Evolutionary conservation across 1,140 invertebrate species (phyloP), one percentile per base, ranked within the genome.

Genomic region (Gryllus bimaculatus): DNA sequence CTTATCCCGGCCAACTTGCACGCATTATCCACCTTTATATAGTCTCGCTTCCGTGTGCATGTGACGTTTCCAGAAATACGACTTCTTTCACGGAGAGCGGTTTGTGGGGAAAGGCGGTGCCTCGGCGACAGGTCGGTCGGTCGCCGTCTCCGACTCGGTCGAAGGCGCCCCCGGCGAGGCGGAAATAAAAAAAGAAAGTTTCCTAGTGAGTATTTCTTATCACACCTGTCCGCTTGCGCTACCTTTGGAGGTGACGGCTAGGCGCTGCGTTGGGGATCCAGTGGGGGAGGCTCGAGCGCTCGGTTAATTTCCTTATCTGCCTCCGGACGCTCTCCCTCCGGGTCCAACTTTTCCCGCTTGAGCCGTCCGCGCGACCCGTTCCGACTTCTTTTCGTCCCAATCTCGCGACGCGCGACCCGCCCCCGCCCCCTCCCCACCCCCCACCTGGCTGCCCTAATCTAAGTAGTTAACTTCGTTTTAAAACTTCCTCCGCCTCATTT

Each of bases 391-490:
- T 66, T 66, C 54, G 54, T 18, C 18, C 54, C 54, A 66, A 66
- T 66, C 54, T 66, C 54, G 10, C 54, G 18, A 18, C 18, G 18
- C 10, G 54, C 54, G 10, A 13, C 18, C 54, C 18, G 10, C 2
- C 18, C 54, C 54, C 2, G 2, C 54, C 54, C 7, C 7, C 10
- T 1, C 54, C 10, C 54, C 54, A 7, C 10, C 54, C 54, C 2
- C 54, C 54, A 66, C 54, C 54, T 66, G 54, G 54, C 54, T 66
- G 54, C 54, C 54, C 54, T 66, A 66, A 66, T 66, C 54, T 66
- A 66, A 66, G 54, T 66, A 66, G 54, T 66, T 66, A 66, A 66
- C 54, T 66, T 66, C 54, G 18, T 66, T 66, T 66, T 66, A 66
- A 66, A 66, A 66, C 54, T 66, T 66, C 54, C 18, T 66, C 54